phyloP scores from a whole-genome alignment of 2,113 vertebrate genomes.

The Myotis yumanensis region DNA sequence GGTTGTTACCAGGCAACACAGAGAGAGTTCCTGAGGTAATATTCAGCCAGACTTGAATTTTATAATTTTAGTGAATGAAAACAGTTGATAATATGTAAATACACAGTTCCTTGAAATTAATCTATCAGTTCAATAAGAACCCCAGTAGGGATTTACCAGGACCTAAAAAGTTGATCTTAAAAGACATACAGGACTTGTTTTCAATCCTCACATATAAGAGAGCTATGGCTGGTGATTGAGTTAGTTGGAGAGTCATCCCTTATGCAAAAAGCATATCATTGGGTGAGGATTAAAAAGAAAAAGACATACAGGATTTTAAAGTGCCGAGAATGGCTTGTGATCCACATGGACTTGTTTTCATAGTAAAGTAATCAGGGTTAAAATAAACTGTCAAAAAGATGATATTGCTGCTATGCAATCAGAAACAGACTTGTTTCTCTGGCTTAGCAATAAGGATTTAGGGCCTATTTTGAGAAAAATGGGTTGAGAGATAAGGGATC shows the following conservation, averaged over 20 bases:
- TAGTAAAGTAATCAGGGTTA: background rate
- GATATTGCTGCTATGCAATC: background rate
- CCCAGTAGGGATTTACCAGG: background rate
- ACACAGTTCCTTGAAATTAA: background rate
- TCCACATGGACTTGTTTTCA: background rate
- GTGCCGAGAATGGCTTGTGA: background rate
- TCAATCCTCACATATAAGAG: background rate
- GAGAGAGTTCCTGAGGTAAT: background rate
- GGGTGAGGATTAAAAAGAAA: background rate
- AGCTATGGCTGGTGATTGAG: background rate
- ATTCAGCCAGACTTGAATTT: background rate
- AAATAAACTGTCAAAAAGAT: background rate
- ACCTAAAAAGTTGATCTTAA: constrained; percentile 2
- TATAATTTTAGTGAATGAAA: background rate
- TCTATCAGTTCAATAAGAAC: background rate
- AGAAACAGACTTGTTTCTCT: background rate
- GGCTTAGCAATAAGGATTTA: constrained; percentile 10
- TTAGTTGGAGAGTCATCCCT: background rate
- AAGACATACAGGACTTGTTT: background rate
- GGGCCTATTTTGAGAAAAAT: background rate
- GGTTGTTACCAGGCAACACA: background rate
- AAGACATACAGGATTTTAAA: background rate
- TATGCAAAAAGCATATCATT: background rate
- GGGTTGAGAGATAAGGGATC: background rate
- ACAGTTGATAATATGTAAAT: background rate